Evolutionary conservation across 2,888 invertebrate genomes (phyloP), one percentile per base, ranked within the genome.

Genomic region (Dioctria linearis): DNA sequence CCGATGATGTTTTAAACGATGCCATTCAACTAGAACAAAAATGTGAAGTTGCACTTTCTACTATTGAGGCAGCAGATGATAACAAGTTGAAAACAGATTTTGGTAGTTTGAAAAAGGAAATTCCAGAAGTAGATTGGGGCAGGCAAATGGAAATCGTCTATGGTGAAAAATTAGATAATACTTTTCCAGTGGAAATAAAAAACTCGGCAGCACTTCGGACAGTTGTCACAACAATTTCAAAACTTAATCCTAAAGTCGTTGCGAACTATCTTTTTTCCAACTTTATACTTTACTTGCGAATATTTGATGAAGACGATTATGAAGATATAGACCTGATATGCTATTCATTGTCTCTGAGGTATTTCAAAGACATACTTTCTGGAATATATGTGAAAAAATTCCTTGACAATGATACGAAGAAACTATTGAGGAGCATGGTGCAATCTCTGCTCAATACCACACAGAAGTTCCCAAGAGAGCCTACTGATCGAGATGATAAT

Each of bases 121-220:
- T 59, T n/a, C 59, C 59, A n/a, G 59, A 59, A 59, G 11, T 59
- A 5, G 59, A 59, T 59, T 59, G 59, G 59, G 59, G 3, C 5
- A 59, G 11, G 59, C 59, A 59, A 59, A 11, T 59, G 5, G 25
- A 59, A 59, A 59, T 59, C n/a, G 11, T 59, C 59, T 5, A 2
- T 11, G 59, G 59, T 25, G 13, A n/a, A 5, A 25, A n/a, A 59
- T 8, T 59, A 11, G 13, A 11, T 1, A 3, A n/a, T 5, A 25
- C 5, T 11, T 11, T 2, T 25, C 59, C 59, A 59, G 59, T 59
- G n/a, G 59, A 8, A 25, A 8, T 59, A 5, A 25, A 59, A n/a
- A 13, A 11, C 11, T 5, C 11, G n/a, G 59, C 2, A 59, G 59
- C 2, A 8, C 11, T 59, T 11, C 5, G 59, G 25, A 59, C 2